Percentiles rank a stretch among this genome's conserved stretches.
These are phyloP conservation scores for Morpho helenor DNA, from an alignment of 2,888 invertebrate genomes.

Conservation along the genomic window DNA sequence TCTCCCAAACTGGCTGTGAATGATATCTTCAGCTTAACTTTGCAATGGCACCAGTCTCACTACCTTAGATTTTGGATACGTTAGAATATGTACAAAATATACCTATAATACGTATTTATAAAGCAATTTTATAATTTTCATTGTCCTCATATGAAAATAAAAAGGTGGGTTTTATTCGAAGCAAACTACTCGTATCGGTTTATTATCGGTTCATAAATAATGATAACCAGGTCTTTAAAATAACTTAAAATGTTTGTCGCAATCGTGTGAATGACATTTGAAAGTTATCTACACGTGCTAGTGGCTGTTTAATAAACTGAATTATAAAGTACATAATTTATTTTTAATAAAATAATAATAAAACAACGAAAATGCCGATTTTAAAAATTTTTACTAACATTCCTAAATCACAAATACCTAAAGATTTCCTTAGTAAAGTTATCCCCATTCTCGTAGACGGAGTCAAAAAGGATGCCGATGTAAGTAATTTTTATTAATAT, in stretches of 20 bases:
- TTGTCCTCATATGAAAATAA: neutral
- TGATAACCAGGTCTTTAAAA: slow-evolving; percentile 1
- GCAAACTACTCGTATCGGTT: neutral
- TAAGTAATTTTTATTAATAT: slow-evolving; percentile 29
- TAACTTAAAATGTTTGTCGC: neutral
- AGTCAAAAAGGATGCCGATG: slow-evolving; percentile 40
- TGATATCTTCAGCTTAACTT: too few relatives aligned
- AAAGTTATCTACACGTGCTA: neutral
- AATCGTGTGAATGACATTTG: slow-evolving; percentile 1
- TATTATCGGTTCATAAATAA: neutral
- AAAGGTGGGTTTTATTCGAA: neutral
- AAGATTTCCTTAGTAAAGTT: slow-evolving; percentile 47
- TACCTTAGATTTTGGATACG: too few relatives aligned
- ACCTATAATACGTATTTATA: too few relatives aligned
- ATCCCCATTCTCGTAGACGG: slow-evolving; percentile 42
- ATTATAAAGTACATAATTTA: neutral
- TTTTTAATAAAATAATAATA: neutral
- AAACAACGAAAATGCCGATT: slow-evolving; percentile 45
- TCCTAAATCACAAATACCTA: slow-evolving; percentile 43
- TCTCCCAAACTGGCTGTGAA: too few relatives aligned
- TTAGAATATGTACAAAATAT: too few relatives aligned
- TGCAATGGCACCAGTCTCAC: too few relatives aligned
- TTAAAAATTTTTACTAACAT: slow-evolving; percentile 56
- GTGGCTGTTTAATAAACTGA: neutral
- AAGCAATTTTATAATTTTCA: too few relatives aligned